phyloP scores from a whole-genome alignment of 2,888 invertebrate genomes.

The Anarsia innoxiella region DNA sequence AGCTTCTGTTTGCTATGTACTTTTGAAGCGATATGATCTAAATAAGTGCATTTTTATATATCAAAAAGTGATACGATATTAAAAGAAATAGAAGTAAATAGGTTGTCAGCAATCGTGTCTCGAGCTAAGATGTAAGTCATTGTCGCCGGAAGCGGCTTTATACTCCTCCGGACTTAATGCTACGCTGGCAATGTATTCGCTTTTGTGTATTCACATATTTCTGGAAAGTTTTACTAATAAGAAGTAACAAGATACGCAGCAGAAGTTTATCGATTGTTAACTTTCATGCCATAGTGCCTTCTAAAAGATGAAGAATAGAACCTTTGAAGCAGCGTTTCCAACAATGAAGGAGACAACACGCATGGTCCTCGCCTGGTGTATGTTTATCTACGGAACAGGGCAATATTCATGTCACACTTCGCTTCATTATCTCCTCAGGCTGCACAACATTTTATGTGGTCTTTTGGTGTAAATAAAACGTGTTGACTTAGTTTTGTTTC shows the following conservation, averaged over 20 bases:
- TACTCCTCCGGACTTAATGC: conserved; percentile 51
- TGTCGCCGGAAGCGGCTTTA: conserved; percentile 49
- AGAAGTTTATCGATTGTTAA: conserved; percentile 72
- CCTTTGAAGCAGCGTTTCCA: conserved; percentile 75
- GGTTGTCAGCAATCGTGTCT: conserved; percentile 68
- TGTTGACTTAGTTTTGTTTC: conserved; percentile 9
- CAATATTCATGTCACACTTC: conserved; percentile 65
- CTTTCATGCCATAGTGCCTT: conserved; percentile 75
- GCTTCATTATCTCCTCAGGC: conserved; percentile 33
- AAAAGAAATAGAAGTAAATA: conserved; percentile 67
- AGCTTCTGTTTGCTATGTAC: conserved; percentile 63
- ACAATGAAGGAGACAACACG: conserved; percentile 74
- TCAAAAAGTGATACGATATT: conserved; percentile 65
- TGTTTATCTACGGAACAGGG: conserved; percentile 74
- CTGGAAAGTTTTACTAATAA: conserved; percentile 66
- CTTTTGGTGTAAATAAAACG: conserved; percentile 6
- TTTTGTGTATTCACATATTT: conserved; percentile 71
- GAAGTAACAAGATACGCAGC: conserved; percentile 73
- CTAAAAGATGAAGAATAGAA: conserved; percentile 73
- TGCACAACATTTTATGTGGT: conserved; percentile 13
- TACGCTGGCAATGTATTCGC: conserved; percentile 52
- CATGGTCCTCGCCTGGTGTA: conserved; percentile 67
- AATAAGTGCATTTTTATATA: conserved; percentile 71
- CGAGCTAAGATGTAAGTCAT: conserved; percentile 65
- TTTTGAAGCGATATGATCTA: conserved; percentile 67